Conservation (phyloP, 2,113 vertebrate species). For the Dicrurus megarhynchus region DNA sequence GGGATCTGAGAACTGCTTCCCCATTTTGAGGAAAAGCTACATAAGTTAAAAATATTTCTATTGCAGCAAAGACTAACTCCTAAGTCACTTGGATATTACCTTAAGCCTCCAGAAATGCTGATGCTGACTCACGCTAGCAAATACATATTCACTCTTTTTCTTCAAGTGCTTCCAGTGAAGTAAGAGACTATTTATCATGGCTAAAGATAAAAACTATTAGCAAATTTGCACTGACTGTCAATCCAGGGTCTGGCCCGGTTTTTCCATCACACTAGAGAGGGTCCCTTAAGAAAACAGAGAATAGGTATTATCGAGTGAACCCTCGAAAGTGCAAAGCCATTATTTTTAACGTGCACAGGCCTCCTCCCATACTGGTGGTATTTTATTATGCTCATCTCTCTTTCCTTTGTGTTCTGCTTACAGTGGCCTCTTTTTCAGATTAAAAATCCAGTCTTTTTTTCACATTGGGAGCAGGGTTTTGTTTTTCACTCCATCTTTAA, state of each 20-base stretch:
- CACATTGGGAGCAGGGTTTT: constrained; percentile 38
- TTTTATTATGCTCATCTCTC: not conserved
- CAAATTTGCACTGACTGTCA: not conserved
- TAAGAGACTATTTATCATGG: not conserved
- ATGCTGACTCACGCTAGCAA: not conserved
- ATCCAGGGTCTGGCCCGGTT: not conserved
- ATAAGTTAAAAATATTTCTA: not conserved
- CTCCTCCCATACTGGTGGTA: not conserved
- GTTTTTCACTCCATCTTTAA: constrained; percentile 51
- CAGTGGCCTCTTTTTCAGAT: constrained; percentile 52
- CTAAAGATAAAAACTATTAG: not conserved
- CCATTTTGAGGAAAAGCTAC: not conserved
- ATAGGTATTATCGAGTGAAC: not conserved
- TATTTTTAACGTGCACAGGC: not conserved
- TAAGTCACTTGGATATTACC: not conserved
- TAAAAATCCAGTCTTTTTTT: constrained; percentile 59
- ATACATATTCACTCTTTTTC: not conserved
- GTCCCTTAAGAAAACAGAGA: not conserved
- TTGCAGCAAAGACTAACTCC: not conserved
- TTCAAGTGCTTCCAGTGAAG: not conserved
- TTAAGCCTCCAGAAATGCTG: not conserved
- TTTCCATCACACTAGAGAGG: not conserved
- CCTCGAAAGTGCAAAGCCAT: not conserved
- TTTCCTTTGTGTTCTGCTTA: constrained; percentile 55
- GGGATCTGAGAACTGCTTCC: not conserved